Percentiles rank a stretch among this genome's conserved stretches.
Evolutionary conservation across 2,113 vertebrate genomes (phyloP).

Genomic region (Rissa tridactyla): DNA sequence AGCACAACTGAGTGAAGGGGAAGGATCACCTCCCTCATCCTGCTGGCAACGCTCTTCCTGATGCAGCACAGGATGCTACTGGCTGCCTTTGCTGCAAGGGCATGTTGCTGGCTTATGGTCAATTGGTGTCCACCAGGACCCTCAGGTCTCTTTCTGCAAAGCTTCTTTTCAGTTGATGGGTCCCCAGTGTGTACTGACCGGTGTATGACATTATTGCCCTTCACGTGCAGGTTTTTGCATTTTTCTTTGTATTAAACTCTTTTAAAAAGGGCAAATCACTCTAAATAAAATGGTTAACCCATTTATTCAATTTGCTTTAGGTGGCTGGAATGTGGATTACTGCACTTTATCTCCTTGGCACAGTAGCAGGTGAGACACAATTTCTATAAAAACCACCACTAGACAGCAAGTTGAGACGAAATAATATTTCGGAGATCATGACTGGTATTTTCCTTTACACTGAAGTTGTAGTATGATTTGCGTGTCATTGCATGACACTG

Average conservation of each 20-base stretch:
- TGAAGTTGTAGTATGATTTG: background rate
- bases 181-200: background rate
- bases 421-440: background rate
- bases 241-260: background rate
- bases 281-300: background rate
- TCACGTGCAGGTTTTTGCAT: background rate
- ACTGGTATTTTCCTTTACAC: background rate
- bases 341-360: conserved; percentile 38
- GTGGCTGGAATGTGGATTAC: conserved; percentile 25
- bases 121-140: background rate
- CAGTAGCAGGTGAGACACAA: conserved; percentile 38
- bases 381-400: background rate
- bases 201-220: background rate
- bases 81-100: background rate
- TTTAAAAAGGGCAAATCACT: background rate
- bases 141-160: background rate
- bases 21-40: background rate
- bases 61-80: background rate
- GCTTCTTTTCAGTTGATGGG: background rate
- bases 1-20: background rate
- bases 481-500: background rate
- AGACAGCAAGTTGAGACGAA: background rate
- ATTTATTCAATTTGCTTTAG: conserved; percentile 32
- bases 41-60: background rate
- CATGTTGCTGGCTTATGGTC: background rate